Percentiles rank a stretch among this genome's conserved stretches.
phyloP scores from a whole-genome alignment of 1,140 invertebrate species.

The Listronotus oregonensis region DNA sequence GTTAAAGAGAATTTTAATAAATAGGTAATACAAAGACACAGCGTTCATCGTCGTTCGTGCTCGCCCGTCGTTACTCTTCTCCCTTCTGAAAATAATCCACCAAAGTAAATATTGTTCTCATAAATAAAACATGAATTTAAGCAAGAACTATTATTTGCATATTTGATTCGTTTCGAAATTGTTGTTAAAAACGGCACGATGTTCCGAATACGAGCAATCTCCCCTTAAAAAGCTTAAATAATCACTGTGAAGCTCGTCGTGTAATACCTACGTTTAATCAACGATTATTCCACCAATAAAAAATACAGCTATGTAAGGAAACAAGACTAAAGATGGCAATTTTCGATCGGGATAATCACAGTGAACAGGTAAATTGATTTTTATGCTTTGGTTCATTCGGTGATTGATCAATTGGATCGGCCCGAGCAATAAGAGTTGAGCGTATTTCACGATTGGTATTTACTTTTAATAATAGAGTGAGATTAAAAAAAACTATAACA shows the following conservation, averaged over 20 bases:
- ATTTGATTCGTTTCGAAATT: constrained; percentile 51
- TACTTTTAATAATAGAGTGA: no score
- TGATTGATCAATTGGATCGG: constrained; percentile 3
- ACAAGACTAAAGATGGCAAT: constrained; percentile 1
- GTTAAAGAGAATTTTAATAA: no score
- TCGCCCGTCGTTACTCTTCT: constrained; percentile 23
- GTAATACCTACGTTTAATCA: constrained; percentile 1
- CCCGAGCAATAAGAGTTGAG: background rate
- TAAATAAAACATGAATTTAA: constrained; percentile 49
- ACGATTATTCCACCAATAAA: background rate
- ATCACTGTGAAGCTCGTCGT: no score
- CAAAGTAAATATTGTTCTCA: constrained; percentile 46
- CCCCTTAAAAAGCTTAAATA: background rate
- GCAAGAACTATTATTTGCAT: constrained; percentile 52
- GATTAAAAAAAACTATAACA: no score
- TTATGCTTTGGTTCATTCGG: constrained; percentile 12
- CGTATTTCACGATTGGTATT: background rate
- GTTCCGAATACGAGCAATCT: constrained; percentile 13
- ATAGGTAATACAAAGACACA: no score
- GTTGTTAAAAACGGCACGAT: constrained; percentile 39
- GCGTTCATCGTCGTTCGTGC: constrained; percentile 6
- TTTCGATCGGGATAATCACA: background rate
- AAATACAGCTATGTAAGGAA: background rate
- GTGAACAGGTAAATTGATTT: constrained; percentile 6
- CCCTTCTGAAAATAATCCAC: constrained; percentile 44